These are phyloP conservation scores for Limnodromus scolopaceus DNA, from an alignment of 2,797 vertebrate genomes.

Conservation along the genomic window DNA sequence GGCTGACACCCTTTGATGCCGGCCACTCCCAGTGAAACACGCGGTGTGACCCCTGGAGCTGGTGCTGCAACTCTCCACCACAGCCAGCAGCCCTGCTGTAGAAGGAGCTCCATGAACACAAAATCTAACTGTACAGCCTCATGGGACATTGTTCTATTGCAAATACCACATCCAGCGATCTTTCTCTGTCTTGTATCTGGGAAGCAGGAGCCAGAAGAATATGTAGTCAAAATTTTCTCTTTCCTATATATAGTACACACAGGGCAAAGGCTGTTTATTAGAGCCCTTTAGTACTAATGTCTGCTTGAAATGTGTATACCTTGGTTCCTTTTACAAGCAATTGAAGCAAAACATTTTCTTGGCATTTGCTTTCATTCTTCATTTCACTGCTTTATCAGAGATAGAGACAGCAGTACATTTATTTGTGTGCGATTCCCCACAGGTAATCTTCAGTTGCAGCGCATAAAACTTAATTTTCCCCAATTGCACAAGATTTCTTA, in stretches of 20 bases:
- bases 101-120: not conserved
- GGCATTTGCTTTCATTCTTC: slow-evolving; percentile 51
- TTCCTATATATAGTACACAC: not conserved
- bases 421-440: not conserved
- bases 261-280: slow-evolving; percentile 28
- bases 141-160: not conserved
- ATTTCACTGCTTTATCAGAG: slow-evolving; percentile 32
- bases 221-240: not conserved
- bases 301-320: not conserved
- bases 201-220: not conserved
- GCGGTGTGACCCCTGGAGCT: not conserved
- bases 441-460: slow-evolving; percentile 41
- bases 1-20: not conserved
- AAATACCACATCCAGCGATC: not conserved
- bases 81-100: not conserved
- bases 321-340: slow-evolving; percentile 37
- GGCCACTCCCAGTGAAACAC: not conserved
- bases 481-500: slow-evolving; percentile 44
- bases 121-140: not conserved
- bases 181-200: not conserved
- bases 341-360: slow-evolving; percentile 42
- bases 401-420: slow-evolving; percentile 5
- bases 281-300: not conserved
- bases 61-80: not conserved
- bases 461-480: slow-evolving; percentile 63